These are phyloP conservation scores for Leptopilina clavipes DNA, from an alignment of 1,140 invertebrate genomes.

Conservation along the genomic window DNA sequence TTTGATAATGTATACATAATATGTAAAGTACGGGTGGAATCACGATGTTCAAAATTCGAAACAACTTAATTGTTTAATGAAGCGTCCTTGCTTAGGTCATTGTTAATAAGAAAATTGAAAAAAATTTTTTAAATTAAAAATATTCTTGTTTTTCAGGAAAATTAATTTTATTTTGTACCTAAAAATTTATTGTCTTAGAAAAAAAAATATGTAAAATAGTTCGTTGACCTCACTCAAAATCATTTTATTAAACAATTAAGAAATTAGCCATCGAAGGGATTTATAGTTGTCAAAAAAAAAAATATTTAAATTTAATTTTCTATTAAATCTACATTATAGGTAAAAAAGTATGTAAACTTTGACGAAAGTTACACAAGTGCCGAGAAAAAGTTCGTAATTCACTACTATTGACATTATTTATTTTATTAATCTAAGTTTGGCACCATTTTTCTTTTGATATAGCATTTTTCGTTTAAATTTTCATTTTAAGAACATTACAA, in stretches of 20 bases:
- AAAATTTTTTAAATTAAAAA: too few species aligned
- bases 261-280: too few species aligned
- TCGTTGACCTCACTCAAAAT: too few species aligned
- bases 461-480: background rate
- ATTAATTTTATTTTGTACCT: too few species aligned
- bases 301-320: background rate
- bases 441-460: background rate
- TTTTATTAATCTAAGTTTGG: slow-evolving; percentile 25
- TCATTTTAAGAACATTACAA: background rate
- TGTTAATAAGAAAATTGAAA: too few species aligned
- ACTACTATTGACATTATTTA: slow-evolving; percentile 28
- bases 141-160: too few species aligned
- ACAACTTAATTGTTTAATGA: background rate
- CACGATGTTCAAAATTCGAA: background rate
- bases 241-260: too few species aligned
- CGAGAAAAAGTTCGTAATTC: slow-evolving; percentile 18
- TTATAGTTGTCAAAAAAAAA: background rate
- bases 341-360: slow-evolving; percentile 28
- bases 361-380: background rate
- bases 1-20: slow-evolving; percentile 61
- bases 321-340: background rate
- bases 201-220: too few species aligned
- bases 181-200: too few species aligned
- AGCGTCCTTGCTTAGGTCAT: too few species aligned
- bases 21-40: slow-evolving; percentile 50